Conservation (phyloP, 1,140 invertebrate species). For the Drosophila mojavensis region DNA sequence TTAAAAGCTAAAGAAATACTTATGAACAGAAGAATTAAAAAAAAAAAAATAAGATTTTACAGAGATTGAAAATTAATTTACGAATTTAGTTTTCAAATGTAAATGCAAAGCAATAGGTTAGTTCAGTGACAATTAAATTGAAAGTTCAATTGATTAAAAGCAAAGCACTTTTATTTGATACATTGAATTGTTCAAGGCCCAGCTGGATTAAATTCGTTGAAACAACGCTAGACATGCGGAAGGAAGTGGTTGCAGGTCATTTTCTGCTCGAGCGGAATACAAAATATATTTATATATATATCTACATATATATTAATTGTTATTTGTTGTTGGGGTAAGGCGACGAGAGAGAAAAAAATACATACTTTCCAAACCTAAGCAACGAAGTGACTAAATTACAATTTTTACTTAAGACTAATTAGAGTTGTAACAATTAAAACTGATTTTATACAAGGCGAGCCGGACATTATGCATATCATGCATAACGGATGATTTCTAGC, state of each 20-base stretch:
- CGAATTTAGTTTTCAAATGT: constrained; percentile 42
- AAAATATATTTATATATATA: neutral
- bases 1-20: constrained; percentile 71
- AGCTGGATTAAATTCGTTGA: constrained; percentile 65
- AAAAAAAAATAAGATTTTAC: neutral
- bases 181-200: constrained; percentile 22
- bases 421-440: constrained; percentile 73
- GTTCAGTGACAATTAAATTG: constrained; percentile 17
- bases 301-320: neutral
- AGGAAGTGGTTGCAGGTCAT: neutral
- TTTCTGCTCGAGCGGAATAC: neutral
- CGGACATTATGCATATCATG: constrained; percentile 3
- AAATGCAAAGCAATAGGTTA: constrained; percentile 29
- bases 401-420: constrained; percentile 57
- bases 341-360: constrained; percentile 14
- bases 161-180: neutral
- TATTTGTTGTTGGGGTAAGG: neutral
- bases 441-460: constrained; percentile 70
- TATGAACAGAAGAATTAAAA: constrained; percentile 36
- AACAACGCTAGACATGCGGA: constrained; percentile 33
- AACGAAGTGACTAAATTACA: constrained; percentile 75
- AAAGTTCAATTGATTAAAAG: neutral
- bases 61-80: neutral
- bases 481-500: constrained; percentile 17
- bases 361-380: constrained; percentile 52